A percentile compares a stretch with the other conserved stretches of the same genome.
Conservation (phyloP, 37 sponge, comb jelly and placozoan genomes). For the Diacarnus erythraeanus region DNA sequence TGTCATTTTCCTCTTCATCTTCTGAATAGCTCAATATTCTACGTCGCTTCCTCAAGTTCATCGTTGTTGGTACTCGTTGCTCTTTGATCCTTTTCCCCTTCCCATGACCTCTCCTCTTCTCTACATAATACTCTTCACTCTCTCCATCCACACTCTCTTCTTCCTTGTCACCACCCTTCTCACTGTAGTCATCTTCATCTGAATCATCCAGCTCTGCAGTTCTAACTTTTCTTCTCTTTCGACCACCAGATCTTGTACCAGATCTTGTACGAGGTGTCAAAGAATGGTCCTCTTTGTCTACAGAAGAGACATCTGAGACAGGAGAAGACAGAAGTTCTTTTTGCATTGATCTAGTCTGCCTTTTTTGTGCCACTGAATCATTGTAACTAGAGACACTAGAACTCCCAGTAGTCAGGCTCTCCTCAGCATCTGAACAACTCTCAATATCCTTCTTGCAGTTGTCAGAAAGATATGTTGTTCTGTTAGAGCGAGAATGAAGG, state of each 20-base stretch:
- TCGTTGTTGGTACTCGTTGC: neutral
- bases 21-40: neutral
- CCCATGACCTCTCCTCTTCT: neutral
- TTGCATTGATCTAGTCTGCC: slow-evolving; percentile 21
- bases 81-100: neutral
- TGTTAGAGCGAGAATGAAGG: too few species aligned
- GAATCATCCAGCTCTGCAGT: slow-evolving; percentile 5
- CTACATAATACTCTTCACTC: slow-evolving; percentile 15
- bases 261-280: slow-evolving; percentile 26
- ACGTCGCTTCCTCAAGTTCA: neutral
- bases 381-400: neutral
- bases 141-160: slow-evolving; percentile 18
- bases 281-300: neutral
- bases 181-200: slow-evolving; percentile 6
- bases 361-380: neutral
- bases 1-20: neutral
- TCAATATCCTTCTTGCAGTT: neutral
- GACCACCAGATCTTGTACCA: too few species aligned
- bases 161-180: slow-evolving; percentile 12
- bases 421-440: neutral
- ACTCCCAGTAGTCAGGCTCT: neutral
- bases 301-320: neutral
- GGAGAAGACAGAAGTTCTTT: neutral
- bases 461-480: too few species aligned
- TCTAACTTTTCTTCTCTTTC: neutral